Evolutionary conservation across 2,113 vertebrate genomes (phyloP).

Genomic region (Gila orcuttii): DNA sequence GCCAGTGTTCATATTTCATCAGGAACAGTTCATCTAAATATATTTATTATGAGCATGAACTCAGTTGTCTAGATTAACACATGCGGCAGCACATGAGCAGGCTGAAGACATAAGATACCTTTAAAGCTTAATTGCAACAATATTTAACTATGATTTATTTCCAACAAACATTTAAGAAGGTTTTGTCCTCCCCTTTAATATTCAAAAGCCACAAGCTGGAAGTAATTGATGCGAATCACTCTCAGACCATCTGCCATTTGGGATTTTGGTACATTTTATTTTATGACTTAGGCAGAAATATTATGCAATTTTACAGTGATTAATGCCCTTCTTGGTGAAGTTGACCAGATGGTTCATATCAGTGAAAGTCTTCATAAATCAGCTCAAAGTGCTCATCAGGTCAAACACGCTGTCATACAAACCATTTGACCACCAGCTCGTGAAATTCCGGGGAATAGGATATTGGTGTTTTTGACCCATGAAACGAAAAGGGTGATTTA

Average conservation of each 20-base stretch:
- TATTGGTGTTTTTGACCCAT: conserved; percentile 15
- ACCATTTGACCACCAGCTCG: conserved; percentile 43
- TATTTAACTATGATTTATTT: conserved; percentile 26
- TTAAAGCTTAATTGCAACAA: not conserved
- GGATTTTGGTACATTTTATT: conserved; percentile 32
- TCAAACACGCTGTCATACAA: conserved; percentile 34
- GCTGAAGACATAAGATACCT: not conserved
- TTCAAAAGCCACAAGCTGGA: conserved; percentile 32
- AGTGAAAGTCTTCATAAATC: conserved; percentile 38
- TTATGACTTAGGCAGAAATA: conserved; percentile 55
- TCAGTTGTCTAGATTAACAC: conserved; percentile 3
- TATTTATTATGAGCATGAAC: conserved; percentile 7
- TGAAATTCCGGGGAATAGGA: conserved; percentile 38
- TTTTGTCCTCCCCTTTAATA: conserved; percentile 12
- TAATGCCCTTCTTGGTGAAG: conserved; percentile 42
- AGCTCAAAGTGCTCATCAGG: conserved; percentile 49
- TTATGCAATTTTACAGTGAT: conserved; percentile 57
- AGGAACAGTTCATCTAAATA: conserved; percentile 14
- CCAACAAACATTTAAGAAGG: conserved; percentile 10
- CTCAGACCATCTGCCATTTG: conserved; percentile 19
- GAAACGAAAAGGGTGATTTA: conserved; percentile 1
- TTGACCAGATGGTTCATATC: conserved; percentile 56
- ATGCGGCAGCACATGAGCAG: not conserved
- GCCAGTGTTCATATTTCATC: conserved; percentile 12
- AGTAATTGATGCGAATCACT: conserved; percentile 30